phyloP scores from a whole-genome alignment of 2,888 invertebrate genomes.

The Drosophila subquinaria region DNA sequence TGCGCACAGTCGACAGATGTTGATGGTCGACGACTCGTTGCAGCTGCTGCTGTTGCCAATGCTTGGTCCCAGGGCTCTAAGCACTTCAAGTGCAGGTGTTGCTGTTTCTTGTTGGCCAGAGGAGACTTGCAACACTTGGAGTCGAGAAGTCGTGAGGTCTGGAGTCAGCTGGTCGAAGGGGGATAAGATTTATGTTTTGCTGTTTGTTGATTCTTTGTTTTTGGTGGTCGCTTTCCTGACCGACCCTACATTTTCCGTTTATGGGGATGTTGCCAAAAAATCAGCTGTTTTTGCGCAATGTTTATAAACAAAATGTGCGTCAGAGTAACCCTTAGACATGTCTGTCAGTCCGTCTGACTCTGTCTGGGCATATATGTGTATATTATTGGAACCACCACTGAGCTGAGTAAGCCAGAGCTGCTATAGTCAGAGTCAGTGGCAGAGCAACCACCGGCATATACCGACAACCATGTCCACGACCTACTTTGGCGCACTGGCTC shows the following conservation, averaged over 20 bases:
- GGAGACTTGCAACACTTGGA: slow-evolving; percentile 9
- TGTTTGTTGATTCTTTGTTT: slow-evolving; percentile 3
- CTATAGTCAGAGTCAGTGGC: slow-evolving; percentile 15
- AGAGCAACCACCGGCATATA: slow-evolving; percentile 55
- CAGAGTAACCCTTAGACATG: slow-evolving; percentile 76
- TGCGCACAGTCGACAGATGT: slow-evolving; percentile 39
- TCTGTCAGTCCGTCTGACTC: slow-evolving; percentile 31
- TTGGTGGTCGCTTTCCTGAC: slow-evolving; percentile 42
- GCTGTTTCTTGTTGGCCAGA: slow-evolving; percentile 12
- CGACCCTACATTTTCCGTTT: slow-evolving; percentile 50
- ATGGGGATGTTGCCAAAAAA: slow-evolving; percentile 75
- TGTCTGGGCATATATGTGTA: slow-evolving; percentile 51
- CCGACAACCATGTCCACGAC: slow-evolving; percentile 70
- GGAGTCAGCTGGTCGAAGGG: slow-evolving; percentile 32
- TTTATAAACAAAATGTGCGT: slow-evolving; percentile 75
- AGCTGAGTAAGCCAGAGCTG: slow-evolving; percentile 27
- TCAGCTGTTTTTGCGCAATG: slow-evolving; percentile 79
- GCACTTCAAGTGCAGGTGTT: slow-evolving; percentile 66
- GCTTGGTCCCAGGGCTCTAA: slow-evolving; percentile 42
- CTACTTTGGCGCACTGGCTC: slow-evolving; percentile 78
- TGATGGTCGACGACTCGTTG: slow-evolving; percentile 16
- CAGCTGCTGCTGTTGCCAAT: slow-evolving; percentile 21
- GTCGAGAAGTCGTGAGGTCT: slow-evolving; percentile 8
- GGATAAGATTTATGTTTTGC: slow-evolving; percentile 6
- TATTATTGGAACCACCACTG: slow-evolving; percentile 77